Base-by-base conservation (phyloP, 2,888 invertebrate genomes). In the Axea sp. region DNA sequence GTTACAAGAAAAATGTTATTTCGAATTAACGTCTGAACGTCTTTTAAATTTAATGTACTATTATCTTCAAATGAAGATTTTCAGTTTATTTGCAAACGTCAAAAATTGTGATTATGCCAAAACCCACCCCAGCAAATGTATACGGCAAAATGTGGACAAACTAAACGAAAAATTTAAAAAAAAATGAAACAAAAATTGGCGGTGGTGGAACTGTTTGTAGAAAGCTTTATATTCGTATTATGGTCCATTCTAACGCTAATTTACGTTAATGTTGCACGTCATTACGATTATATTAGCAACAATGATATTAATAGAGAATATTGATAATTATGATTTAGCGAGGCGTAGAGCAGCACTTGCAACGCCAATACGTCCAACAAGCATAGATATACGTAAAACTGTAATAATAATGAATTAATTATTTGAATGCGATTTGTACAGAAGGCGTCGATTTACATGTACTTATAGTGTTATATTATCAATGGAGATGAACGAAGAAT, bases 301-400 rank as follows among this genome's bases (percentile, higher is more conserved):
- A 65, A 75, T 67, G 65, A 75, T 67, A 80, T 81, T 80, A 78
- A 77, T 76, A 78, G 77, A 73, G 77, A 78, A 68, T 77, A 78
- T 75, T 69, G 55, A 77, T 72, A 78, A 79, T 74, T 78, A 76
- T 73, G 72, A 77, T 77, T 78, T 69, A 77, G 79, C 80, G 83
- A 67, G 60, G 55, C 60, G 74, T 55, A 55, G 45, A 62, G 64
- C 59, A 51, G 51, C 33, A 68, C 59, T 67, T 67, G 80, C 83
- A 82, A 81, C 83, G 83, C 83, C 82, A 80, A 83, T 82, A 83
- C 84, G 84, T 83, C 83, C 83, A 80, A 82, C 79, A 80, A 83
- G 81, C 80, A 81, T 83, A 79, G 80, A 83, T 81, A 83, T 81
- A 82, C 81, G 81, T 82, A 82, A 82, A 77, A 78, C 72, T 75